A percentile compares a stretch with the other conserved stretches of the same genome.
These are phyloP conservation scores for Laticauda colubrina DNA, from an alignment of 2,113 vertebrate genomes.

Conservation along the genomic window DNA sequence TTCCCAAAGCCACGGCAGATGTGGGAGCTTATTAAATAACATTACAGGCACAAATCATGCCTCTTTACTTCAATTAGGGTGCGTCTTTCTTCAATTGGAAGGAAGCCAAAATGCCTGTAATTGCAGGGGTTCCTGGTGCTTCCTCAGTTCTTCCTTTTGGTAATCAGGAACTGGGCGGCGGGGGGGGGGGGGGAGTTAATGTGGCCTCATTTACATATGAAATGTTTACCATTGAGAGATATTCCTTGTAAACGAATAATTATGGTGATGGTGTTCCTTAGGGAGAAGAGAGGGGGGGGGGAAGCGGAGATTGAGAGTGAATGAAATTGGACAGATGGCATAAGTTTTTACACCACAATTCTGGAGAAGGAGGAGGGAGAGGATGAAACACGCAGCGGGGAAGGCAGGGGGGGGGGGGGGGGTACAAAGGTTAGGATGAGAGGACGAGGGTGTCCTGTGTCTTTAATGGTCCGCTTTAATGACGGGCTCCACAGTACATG, in stretches of 20 bases:
- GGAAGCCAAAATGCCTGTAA: neutral
- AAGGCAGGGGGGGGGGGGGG: neutral
- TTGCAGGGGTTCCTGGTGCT: neutral
- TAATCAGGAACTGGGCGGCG: neutral
- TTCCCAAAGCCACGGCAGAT: neutral
- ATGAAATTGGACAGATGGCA: constrained; percentile 5
- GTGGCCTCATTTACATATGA: constrained; percentile 21
- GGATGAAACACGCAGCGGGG: neutral
- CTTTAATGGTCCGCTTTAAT: neutral
- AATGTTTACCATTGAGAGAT: constrained; percentile 43
- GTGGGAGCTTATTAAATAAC: constrained; percentile 8
- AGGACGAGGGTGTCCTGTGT: neutral
- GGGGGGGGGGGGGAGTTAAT: neutral
- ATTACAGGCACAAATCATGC: neutral
- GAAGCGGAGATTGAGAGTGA: neutral
- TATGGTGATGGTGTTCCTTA: neutral
- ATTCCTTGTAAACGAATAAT: constrained; percentile 41
- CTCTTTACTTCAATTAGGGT: neutral
- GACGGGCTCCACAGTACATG: neutral
- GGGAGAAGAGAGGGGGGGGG: neutral
- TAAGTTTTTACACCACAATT: neutral
- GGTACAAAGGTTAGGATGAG: neutral
- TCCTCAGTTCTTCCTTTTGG: neutral
- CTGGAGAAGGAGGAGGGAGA: no score
- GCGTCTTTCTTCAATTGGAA: accelerated